Evolutionary conservation across 2,888 invertebrate species (phyloP).

Genomic region (Electrophaes corylata): DNA sequence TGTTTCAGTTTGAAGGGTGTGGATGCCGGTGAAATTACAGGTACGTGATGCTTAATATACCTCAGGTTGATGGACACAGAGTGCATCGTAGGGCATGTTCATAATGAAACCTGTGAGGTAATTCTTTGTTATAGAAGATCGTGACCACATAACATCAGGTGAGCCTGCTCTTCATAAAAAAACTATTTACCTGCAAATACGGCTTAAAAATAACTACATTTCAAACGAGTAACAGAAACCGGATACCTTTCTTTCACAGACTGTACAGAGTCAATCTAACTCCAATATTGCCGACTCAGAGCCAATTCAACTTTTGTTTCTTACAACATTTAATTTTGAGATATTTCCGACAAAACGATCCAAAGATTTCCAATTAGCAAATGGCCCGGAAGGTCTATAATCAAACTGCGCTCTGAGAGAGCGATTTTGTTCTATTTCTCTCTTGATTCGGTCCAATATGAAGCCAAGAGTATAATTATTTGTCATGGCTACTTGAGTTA

Average conservation of each 20-base stretch:
- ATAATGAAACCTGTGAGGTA: no score
- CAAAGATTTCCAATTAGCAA: conserved; percentile 54
- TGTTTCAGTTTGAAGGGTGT: no score
- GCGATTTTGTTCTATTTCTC: conserved; percentile 44
- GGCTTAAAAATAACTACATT: background rate
- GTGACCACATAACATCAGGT: no score
- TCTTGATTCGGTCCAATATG: conserved; percentile 37
- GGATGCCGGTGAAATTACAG: no score
- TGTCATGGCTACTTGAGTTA: conserved; percentile 15
- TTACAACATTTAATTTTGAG: conserved; percentile 26
- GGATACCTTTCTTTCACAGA: background rate
- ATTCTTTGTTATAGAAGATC: no score
- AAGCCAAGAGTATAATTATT: conserved; percentile 4
- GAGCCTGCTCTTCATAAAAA: no score
- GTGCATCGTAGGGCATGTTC: no score
- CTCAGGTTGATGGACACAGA: no score
- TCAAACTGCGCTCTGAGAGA: conserved; percentile 43
- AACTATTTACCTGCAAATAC: background rate
- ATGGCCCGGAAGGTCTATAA: conserved; percentile 49
- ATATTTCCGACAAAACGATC: conserved; percentile 28
- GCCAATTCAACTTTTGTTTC: conserved; percentile 29
- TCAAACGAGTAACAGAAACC: background rate
- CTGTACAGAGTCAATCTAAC: background rate
- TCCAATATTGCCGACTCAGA: conserved; percentile 17
- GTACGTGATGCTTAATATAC: no score